A percentile compares a stretch with the other conserved stretches of the same genome.
These are phyloP conservation scores for Podilymbus podiceps DNA, from an alignment of 2,113 vertebrate species.

Conservation along the genomic window DNA sequence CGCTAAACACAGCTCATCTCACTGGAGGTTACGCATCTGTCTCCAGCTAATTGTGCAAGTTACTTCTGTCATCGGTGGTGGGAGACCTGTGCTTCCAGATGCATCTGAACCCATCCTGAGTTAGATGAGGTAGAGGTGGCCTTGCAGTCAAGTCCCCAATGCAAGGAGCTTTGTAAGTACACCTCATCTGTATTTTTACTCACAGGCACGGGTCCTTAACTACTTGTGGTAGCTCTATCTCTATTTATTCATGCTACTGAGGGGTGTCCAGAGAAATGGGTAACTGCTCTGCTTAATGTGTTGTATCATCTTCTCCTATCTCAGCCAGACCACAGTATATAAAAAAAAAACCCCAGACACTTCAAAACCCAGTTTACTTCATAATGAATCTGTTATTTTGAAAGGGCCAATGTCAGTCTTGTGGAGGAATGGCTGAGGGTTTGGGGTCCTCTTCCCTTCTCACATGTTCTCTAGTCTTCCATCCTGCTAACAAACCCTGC, in stretches of 20 bases:
- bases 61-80: background rate
- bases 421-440: background rate
- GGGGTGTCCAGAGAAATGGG: background rate
- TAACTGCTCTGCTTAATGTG: background rate
- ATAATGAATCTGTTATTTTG: background rate
- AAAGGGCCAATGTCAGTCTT: background rate
- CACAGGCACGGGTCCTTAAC: background rate
- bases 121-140: background rate
- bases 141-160: background rate
- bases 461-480: background rate
- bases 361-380: background rate
- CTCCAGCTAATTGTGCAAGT: background rate
- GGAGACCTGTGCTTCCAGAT: background rate
- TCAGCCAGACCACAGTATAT: background rate
- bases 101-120: background rate
- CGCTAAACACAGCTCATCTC: background rate
- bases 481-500: rapidly evolving
- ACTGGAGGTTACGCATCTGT: background rate
- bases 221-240: background rate
- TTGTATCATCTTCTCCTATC: background rate
- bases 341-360: background rate
- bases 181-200: background rate
- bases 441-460: background rate
- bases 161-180: background rate
- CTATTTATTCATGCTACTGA: background rate